Evolutionary conservation across 2,797 vertebrate genomes (phyloP).

Genomic region (Austrolebias charrua): DNA sequence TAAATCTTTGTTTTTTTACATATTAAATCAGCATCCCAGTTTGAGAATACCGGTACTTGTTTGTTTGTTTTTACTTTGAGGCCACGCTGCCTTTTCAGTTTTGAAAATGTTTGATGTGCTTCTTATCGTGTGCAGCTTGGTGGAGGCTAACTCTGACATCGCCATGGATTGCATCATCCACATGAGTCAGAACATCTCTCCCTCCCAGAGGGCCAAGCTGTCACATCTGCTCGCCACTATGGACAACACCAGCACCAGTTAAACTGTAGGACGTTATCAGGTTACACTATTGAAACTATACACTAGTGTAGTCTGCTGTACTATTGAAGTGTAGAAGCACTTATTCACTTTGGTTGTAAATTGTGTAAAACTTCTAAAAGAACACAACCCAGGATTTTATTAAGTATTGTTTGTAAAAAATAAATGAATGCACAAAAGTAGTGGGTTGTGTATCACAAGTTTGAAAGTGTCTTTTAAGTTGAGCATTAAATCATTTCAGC

Average conservation of each 20-base stretch:
- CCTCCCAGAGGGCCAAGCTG: conserved; percentile 86
- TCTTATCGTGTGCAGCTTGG: conserved; percentile 77
- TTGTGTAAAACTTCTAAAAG: conserved; percentile 3
- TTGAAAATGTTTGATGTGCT: no score
- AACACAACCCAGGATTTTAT: conserved; percentile 17
- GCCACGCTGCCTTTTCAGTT: neutral
- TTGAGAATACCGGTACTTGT: neutral
- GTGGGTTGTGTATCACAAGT: neutral
- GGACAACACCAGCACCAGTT: conserved; percentile 80
- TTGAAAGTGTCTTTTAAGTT: conserved; percentile 4
- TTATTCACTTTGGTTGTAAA: conserved; percentile 4
- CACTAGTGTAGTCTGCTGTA: neutral
- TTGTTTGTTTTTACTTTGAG: neutral
- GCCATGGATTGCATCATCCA: conserved; percentile 90
- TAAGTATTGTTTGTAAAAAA: conserved; percentile 5
- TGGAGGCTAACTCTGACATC: conserved; percentile 90
- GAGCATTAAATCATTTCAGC: conserved; percentile 13
- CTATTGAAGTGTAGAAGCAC: conserved; percentile 1
- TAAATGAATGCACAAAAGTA: conserved; percentile 21
- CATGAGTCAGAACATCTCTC: conserved; percentile 89
- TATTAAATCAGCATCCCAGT: neutral
- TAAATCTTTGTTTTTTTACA: no score
- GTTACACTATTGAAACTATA: conserved; percentile 7
- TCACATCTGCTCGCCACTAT: conserved; percentile 84
- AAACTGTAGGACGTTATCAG: conserved; percentile 56